phyloP scores from a whole-genome alignment of 35 echinoderm and acorn worm genomes.

The Ophioderma brevispina region DNA sequence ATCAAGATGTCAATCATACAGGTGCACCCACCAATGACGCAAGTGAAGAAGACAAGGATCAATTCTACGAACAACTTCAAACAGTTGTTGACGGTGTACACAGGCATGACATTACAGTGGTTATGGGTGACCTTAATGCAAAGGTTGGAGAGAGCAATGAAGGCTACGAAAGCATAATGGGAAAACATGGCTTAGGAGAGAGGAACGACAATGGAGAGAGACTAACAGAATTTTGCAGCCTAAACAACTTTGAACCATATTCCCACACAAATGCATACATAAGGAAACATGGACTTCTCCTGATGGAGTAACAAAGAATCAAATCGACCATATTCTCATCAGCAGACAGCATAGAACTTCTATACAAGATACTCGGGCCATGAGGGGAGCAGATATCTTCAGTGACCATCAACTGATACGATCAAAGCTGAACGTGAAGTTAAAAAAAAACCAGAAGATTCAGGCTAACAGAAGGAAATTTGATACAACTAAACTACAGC shows the following conservation, averaged over 20 bases:
- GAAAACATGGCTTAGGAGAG: neutral
- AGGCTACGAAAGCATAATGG: neutral
- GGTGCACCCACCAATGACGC: neutral
- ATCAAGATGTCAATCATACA: constrained; percentile 16
- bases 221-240: neutral
- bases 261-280: constrained; percentile 4
- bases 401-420: too few relatives aligned
- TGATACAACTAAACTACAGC: too few relatives aligned
- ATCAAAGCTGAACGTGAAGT: too few relatives aligned
- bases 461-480: too few relatives aligned
- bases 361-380: neutral
- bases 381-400: constrained; percentile 4
- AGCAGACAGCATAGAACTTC: neutral
- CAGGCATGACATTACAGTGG: neutral
- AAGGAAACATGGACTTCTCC: constrained; percentile 10
- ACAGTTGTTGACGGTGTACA: neutral
- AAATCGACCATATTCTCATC: constrained; percentile 26
- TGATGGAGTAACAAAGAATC: neutral
- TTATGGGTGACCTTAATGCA: constrained; percentile 36
- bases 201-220: constrained; percentile 33
- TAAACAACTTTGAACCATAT: neutral
- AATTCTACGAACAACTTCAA: neutral
- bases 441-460: too few relatives aligned
- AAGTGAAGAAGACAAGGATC: neutral
- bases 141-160: constrained; percentile 17